Evolutionary conservation across 2,888 invertebrate species (phyloP).

Genomic region (Lasioglossum vierecki): DNA sequence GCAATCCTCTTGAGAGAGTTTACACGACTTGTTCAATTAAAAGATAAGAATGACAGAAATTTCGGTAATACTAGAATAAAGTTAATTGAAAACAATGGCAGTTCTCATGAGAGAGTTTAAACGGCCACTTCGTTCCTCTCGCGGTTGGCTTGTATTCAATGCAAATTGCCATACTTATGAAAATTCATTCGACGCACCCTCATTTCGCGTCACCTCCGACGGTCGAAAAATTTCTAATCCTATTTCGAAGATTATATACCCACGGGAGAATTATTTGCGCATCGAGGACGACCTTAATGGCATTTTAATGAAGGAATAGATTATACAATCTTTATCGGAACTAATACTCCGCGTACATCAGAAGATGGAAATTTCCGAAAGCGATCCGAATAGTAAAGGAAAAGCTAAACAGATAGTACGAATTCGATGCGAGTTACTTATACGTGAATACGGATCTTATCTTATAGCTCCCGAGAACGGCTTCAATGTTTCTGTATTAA

Average conservation of each 20-base stretch:
- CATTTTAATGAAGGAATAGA: not conserved
- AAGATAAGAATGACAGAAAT: not conserved
- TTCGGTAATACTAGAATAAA: not conserved
- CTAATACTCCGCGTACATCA: not conserved
- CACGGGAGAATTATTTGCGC: slow-evolving; percentile 15
- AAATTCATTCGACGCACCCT: slow-evolving; percentile 44
- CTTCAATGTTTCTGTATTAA: slow-evolving; percentile 96
- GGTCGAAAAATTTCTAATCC: slow-evolving; percentile 34
- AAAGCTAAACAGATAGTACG: not conserved
- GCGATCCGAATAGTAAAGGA: not conserved
- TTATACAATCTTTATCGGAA: not conserved
- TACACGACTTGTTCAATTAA: too few species aligned
- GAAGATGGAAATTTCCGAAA: not conserved
- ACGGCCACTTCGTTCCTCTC: not conserved
- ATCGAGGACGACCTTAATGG: slow-evolving; percentile 31
- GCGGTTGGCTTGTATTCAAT: slow-evolving; percentile 30
- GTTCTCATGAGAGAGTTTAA: not conserved
- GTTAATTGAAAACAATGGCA: slow-evolving; percentile 8
- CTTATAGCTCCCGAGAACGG: slow-evolving; percentile 95
- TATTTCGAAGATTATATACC: slow-evolving; percentile 32
- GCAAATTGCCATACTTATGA: slow-evolving; percentile 50
- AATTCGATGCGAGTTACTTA: slow-evolving; percentile 89
- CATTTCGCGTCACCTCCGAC: not conserved
- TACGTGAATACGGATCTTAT: slow-evolving; percentile 95
- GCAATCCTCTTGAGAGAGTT: too few species aligned